Percentiles rank a stretch among this genome's conserved stretches.
phyloP scores from a whole-genome alignment of 1,140 invertebrate genomes.

The Rhizoglyphus robini region DNA sequence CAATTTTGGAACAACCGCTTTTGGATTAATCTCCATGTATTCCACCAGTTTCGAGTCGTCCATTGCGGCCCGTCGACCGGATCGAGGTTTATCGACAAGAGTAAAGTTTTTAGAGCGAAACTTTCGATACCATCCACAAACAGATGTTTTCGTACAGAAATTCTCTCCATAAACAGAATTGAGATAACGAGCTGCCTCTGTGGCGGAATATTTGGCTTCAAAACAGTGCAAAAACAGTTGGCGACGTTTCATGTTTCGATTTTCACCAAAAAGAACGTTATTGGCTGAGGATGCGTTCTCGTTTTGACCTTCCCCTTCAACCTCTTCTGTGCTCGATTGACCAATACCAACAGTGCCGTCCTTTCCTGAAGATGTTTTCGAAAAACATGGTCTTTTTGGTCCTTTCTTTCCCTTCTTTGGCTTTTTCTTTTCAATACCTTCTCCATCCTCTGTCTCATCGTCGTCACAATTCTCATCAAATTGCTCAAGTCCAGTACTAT shows the following conservation, averaged over 20 bases:
- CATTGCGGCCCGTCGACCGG: neutral
- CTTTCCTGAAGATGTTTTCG: too few species aligned
- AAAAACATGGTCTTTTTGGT: too few species aligned
- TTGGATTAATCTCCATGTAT: neutral
- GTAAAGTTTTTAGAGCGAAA: neutral
- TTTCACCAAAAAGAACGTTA: too few species aligned
- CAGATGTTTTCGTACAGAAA: neutral
- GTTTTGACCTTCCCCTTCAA: too few species aligned
- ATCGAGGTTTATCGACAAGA: neutral
- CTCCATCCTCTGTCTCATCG: too few species aligned
- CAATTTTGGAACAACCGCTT: neutral
- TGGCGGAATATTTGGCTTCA: neutral
- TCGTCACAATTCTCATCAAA: too few species aligned
- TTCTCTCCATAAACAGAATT: neutral
- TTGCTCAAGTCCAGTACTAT: too few species aligned
- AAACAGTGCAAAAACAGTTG: neutral
- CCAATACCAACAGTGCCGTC: too few species aligned
- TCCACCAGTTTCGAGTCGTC: neutral
- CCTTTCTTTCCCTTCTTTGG: too few species aligned
- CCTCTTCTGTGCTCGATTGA: too few species aligned
- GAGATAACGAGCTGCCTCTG: neutral
- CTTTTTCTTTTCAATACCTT: too few species aligned
- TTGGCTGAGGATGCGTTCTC: too few species aligned
- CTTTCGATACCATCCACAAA: neutral
- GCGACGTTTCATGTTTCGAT: neutral